Evolutionary conservation across 2,888 invertebrate genomes (phyloP), one percentile per base, ranked within the genome.

Genomic region (Epinotia brunnichana): DNA sequence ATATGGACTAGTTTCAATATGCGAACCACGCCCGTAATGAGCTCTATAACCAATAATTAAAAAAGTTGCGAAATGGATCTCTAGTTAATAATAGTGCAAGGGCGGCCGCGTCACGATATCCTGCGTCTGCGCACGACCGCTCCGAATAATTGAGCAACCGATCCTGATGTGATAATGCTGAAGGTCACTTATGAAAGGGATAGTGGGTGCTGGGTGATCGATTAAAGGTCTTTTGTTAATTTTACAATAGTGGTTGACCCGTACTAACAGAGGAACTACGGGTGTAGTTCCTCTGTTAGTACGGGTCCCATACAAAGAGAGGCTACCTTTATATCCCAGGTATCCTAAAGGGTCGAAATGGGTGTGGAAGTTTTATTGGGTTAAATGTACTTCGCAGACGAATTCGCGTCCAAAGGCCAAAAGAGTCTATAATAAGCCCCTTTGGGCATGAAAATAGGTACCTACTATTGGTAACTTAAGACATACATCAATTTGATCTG

Each of bases 51-150:
- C 21, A 61, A 54, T 59, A 68, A 71, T 70, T 73, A 69, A 66
- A 61, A 61, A 29, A 15, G 15, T 74, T 74, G 70, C 73, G 68
- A 69, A 67, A 73, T 24, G 62, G 4, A 54, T 54, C 17, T 61
- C 62, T 69, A 73, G 57, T 73, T 53, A 59, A 67, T 48, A 67
- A 59, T 73, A 68, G 76, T 66, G 75, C 90, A 88, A 91, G 90
- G 91, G 87, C 89, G 84, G 83, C 80, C 83, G 80, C 85, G 82
- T 87, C 87, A 90, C 88, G 85, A 68, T 35, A 54, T 54, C 66
- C 74, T 60, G 70, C 64, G 59, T 83, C 82, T 77, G 85, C 82
- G 82, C 90, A 88, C 87, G 88, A 86, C 79, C 78, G 71, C 76
- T 73, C 78, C 76, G 48, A 68, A 67, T 56, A 35, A 82, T 88